Conservation (phyloP, 2,113 vertebrate species). For the Clarias gariepinus region DNA sequence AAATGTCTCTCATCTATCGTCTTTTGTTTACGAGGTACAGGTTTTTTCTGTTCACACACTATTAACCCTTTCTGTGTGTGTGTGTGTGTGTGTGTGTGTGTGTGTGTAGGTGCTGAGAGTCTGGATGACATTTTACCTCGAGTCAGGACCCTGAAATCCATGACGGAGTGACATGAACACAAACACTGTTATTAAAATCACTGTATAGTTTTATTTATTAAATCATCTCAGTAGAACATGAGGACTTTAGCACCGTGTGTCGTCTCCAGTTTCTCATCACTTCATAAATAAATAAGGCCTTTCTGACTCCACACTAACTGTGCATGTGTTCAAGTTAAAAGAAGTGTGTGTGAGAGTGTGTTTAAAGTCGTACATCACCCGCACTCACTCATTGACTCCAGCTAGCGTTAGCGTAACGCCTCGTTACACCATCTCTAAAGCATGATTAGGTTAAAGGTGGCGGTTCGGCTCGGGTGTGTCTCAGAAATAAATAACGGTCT, state of each 20-base stretch:
- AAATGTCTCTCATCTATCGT: no score
- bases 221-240: neutral
- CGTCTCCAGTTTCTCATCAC: neutral
- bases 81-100: slow-evolving; percentile 61
- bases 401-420: neutral
- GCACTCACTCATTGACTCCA: neutral
- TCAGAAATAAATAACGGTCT: neutral
- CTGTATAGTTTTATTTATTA: neutral
- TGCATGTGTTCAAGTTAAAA: neutral
- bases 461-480: no score
- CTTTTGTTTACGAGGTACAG: no score
- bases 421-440: no score
- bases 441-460: no score
- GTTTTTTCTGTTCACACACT: neutral
- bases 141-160: slow-evolving; percentile 74
- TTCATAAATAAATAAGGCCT: no score
- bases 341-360: neutral
- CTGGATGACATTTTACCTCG: slow-evolving; percentile 82
- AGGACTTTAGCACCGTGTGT: neutral
- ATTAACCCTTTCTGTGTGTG: neutral
- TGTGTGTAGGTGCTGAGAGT: slow-evolving; percentile 79
- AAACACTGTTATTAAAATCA: no score
- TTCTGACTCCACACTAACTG: no score
- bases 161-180: slow-evolving; percentile 52
- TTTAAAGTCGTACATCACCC: neutral